Conservation (phyloP, 2,888 invertebrate species). For the Atethmia centrago region DNA sequence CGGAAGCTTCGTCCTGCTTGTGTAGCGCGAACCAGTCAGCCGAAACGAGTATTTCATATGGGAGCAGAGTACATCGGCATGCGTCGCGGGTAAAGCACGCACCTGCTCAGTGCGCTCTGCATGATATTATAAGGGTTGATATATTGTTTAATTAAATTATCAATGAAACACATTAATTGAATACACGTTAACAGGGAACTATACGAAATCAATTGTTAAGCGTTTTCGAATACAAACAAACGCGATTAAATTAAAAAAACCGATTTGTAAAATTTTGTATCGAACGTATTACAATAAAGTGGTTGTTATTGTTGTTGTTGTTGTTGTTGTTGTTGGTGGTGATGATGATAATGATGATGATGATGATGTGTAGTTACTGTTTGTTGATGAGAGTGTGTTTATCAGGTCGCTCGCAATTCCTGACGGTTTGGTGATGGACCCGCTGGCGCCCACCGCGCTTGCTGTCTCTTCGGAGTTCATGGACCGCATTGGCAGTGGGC, state of each 20-base stretch:
- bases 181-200: no score
- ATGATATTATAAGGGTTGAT: conserved; percentile 58
- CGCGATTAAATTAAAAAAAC: neutral
- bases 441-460: conserved; percentile 85
- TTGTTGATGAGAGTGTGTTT: conserved; percentile 42
- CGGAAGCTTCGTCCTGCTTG: conserved; percentile 20
- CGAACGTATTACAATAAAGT: neutral
- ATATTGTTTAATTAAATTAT: conserved; percentile 3
- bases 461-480: conserved; percentile 86
- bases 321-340: neutral
- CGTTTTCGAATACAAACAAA: neutral
- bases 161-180: neutral
- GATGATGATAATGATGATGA: no score
- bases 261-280: neutral
- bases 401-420: conserved; percentile 87
- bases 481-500: conserved; percentile 87
- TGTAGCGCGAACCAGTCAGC: conserved; percentile 30
- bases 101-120: conserved; percentile 61
- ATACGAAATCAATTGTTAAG: neutral
- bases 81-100: conserved; percentile 72
- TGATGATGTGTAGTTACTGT: neutral
- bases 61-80: conserved; percentile 68
- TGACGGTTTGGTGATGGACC: conserved; percentile 88
- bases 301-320: no score
- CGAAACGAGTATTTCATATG: conserved; percentile 58